Base-by-base conservation (phyloP, 92 coral and sea anemone species). In the Epizoanthus rinbou region DNA sequence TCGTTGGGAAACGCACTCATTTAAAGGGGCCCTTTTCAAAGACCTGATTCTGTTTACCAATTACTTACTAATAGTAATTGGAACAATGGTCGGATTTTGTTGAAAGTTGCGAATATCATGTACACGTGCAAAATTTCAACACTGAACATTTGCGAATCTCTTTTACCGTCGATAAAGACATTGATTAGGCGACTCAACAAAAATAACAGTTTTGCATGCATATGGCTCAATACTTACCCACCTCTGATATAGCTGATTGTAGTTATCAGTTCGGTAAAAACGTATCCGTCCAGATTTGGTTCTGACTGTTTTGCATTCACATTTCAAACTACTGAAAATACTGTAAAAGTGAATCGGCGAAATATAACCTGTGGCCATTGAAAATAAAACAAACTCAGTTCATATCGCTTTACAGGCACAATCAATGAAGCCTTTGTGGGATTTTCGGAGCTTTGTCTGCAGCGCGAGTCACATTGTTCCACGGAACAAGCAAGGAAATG, bases 391-490 rank as follows among this genome's bases (percentile, higher is more conserved):
- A 21, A 19, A 19, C 22, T 24, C 7, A 33, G 73, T 33, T 67
- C 35, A 67, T 28, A 31, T 31, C 14, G 54, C 54, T 50, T 50
- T 10, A 62, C 70, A 62, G 60, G n/a, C 35, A 62, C 82, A 78
- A 62, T 60, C 41, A 39, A 62, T 3, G 23, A 25, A 64, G 15
- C 9, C 52, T 22, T 8, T 11, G 52, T 45, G 21, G 23, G 13
- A 35, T 50, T 69, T 15, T 69, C 54, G 24, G 43, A 18, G 35
- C 76, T 71, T 71, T 71, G 76, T 71, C 76, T 71, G 76, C 35
- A n/a, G 16, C 23, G 58, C 45, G 57, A 71, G 6, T 33, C 57
- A 39, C 17, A 33, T 37, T 59, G 54, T 76, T 57, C 18, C 18
- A 21, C 35, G 56, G 45, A 56, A 74, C 35, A 8, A 58, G 52